phyloP scores from a whole-genome alignment of 2,797 vertebrate species.

The Dermochelys coriacea region DNA sequence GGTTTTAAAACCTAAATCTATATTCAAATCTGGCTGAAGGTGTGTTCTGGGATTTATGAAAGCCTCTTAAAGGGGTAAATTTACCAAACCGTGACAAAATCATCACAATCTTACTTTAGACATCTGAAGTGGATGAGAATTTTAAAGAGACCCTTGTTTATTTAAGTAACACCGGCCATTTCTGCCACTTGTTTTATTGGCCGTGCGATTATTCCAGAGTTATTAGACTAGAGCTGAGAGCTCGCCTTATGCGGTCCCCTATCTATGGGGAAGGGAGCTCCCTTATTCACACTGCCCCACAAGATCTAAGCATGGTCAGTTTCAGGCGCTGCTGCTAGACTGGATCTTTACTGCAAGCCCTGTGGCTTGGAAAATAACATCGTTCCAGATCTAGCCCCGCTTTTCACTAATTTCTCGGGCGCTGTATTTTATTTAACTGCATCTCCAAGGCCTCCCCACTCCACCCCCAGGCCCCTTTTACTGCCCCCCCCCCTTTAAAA shows the following conservation, averaged over 20 bases:
- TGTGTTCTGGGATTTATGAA: slow-evolving; percentile 93
- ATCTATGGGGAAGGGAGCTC: not conserved
- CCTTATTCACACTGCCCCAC: not conserved
- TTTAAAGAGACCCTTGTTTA: slow-evolving; percentile 87
- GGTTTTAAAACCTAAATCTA: slow-evolving; percentile 98
- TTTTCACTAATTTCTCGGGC: not conserved
- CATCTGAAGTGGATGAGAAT: slow-evolving; percentile 86
- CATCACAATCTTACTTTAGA: slow-evolving; percentile 93
- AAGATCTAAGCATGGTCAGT: not conserved
- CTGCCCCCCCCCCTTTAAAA: not conserved
- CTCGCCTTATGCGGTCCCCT: not conserved
- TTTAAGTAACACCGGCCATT: slow-evolving; percentile 82
- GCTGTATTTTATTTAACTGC: slow-evolving; percentile 11
- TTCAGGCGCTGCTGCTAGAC: not conserved
- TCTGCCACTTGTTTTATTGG: slow-evolving; percentile 79
- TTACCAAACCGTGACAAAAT: slow-evolving; percentile 98
- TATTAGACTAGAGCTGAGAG: slow-evolving; percentile 24
- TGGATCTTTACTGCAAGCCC: not conserved
- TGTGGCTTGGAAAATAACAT: not conserved
- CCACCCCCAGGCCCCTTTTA: not conserved
- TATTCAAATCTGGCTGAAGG: slow-evolving; percentile 98
- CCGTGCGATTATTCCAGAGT: slow-evolving; percentile 65
- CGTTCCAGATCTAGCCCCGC: not conserved
- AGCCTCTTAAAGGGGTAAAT: slow-evolving; percentile 98
- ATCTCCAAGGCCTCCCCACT: slow-evolving; percentile 23